Conservation (phyloP, 1,140 invertebrate species). For the Agrilus planipennis region DNA sequence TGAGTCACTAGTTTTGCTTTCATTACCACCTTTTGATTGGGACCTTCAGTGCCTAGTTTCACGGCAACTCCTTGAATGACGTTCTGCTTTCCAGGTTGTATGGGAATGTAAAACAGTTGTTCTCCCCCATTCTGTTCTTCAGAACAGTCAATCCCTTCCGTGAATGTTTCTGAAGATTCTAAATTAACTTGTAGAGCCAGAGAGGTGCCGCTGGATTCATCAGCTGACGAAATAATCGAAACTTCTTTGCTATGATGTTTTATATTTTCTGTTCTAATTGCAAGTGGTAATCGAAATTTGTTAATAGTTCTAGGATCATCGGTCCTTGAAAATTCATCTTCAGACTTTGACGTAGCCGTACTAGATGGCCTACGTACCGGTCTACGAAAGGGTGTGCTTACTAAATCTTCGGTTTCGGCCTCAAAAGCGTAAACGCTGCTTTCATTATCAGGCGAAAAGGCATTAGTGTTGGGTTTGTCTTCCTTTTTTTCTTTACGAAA, state of each 20-base stretch:
- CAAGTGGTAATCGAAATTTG: slow-evolving; percentile 15
- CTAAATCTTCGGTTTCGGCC: slow-evolving; percentile 40
- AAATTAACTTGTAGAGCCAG: slow-evolving; percentile 49
- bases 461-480: slow-evolving; percentile 38
- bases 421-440: slow-evolving; percentile 61
- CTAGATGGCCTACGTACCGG: slow-evolving; percentile 36
- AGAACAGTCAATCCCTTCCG: slow-evolving; percentile 36
- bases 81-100: slow-evolving; percentile 42
- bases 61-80: slow-evolving; percentile 51
- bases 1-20: slow-evolving; percentile 56
- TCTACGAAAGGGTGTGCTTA: slow-evolving; percentile 47
- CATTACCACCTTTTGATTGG: slow-evolving; percentile 50
- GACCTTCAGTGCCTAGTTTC: slow-evolving; percentile 51
- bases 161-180: slow-evolving; percentile 16
- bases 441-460: slow-evolving; percentile 57
- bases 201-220: slow-evolving; percentile 33
- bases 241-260: slow-evolving; percentile 11
- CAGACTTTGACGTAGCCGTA: slow-evolving; percentile 32
- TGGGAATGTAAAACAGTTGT: slow-evolving; percentile 57
- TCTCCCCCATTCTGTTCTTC: slow-evolving; percentile 40
- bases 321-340: slow-evolving; percentile 31
- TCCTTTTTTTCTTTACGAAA: slow-evolving; percentile 40
- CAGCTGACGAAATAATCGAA: slow-evolving; percentile 12
- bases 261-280: slow-evolving; percentile 3
- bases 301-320: slow-evolving; percentile 1